Base-by-base conservation (phyloP, 2,888 invertebrate genomes). In the Leptopilina drosophilae region DNA sequence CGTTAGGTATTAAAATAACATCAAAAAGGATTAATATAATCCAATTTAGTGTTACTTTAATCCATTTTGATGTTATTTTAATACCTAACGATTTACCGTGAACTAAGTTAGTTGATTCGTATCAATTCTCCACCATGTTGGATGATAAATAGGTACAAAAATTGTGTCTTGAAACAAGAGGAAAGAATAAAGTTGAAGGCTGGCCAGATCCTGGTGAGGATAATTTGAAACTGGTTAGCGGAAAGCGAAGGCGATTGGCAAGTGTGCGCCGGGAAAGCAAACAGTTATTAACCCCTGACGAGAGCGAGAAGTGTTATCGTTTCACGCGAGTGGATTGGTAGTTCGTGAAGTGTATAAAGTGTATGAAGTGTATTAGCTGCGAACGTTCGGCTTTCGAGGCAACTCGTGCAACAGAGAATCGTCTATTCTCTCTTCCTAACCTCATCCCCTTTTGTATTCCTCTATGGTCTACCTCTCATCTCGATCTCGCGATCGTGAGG, bases 401-500 rank as follows among this genome's bases (percentile, higher is more conserved):
- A 73, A 73, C 53, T 73, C 73, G 73, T 73, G 73, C 56, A 67
- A 20, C 46, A 56, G 33, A 73, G 56, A 73, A 73, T 73, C 33
- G 14, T 73, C 73, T 73, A 73, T 73, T 53, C 66, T 67, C 33
- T 11, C 12, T 33, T n/a, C 12, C 64, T n/a, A 6, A 67, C 15
- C 66, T 33, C 53, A 26, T 53, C 49, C 53, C 69, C 53, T n/a
- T 33, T n/a, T 73, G 73, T 56, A 46, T 46, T 81, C 79, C 84
- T 79, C 80, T 81, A 9, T 20, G 20, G 8, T 46, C 6, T 83
- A 82, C 82, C 82, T 83, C 82, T 83, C 82, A 82, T 83, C 82
- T 78, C 80, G 83, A 83, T 83, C 82, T 81, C 65, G 80, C 83
- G 82, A 83, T 83, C 83, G 86, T 86, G 86, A 85, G 87, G 84